These are phyloP conservation scores for Beroe ovata DNA, from an alignment of 37 sponge, comb jelly and placozoan genomes.

Conservation along the genomic window DNA sequence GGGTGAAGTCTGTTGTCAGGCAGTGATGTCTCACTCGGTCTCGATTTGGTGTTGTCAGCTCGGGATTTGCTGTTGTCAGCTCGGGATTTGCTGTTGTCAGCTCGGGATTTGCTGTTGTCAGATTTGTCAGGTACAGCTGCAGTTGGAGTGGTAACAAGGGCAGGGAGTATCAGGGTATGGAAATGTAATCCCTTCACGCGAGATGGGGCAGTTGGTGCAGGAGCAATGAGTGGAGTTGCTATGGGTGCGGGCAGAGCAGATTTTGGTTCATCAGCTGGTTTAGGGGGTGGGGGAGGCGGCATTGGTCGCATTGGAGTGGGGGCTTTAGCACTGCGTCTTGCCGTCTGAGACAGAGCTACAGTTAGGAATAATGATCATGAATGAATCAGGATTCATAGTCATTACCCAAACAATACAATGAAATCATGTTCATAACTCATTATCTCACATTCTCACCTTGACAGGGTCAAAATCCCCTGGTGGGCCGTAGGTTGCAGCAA, in stretches of 20 bases:
- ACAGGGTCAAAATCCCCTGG: constrained; percentile 55
- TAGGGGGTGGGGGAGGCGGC: neutral
- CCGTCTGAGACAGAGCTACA: too few species aligned
- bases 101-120: neutral
- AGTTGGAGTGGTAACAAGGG: neutral
- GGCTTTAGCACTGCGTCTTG: too few species aligned
- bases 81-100: neutral
- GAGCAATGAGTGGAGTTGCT: neutral
- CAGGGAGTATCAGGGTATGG: constrained; percentile 21
- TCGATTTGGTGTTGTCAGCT: neutral
- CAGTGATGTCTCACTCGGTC: too few species aligned
- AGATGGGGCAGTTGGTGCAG: neutral
- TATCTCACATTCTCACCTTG: constrained; percentile 7
- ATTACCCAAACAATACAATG: too few species aligned
- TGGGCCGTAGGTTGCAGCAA: constrained; percentile 48
- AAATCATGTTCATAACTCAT: too few species aligned
- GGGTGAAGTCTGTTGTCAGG: neutral
- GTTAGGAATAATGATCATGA: too few species aligned
- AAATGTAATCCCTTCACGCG: constrained; percentile 23
- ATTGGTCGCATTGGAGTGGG: neutral
- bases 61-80: neutral
- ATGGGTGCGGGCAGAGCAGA: neutral
- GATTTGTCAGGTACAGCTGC: too few species aligned
- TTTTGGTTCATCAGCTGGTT: neutral
- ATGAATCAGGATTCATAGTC: too few species aligned